Conservation (phyloP, 2,113 vertebrate species). For the Esox niger region DNA sequence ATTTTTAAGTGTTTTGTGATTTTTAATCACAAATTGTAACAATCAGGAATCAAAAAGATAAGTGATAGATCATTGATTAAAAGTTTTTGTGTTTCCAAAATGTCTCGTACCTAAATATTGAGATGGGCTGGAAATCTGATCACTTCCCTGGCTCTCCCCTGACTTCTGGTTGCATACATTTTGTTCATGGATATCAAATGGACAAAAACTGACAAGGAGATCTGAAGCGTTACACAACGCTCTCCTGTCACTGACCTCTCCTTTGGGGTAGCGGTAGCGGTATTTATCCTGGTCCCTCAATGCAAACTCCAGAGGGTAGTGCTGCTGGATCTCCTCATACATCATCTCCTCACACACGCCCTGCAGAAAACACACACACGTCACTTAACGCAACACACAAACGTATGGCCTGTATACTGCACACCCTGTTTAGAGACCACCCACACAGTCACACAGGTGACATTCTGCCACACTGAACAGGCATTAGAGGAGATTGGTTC, state of each 20-base stretch:
- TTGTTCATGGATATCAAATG: too few species aligned
- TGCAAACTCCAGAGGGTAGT: constrained; percentile 91
- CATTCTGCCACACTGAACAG: too few species aligned
- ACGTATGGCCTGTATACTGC: background rate
- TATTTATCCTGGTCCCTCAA: constrained; percentile 98
- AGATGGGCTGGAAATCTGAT: too few species aligned
- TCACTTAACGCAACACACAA: background rate
- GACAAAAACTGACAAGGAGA: too few species aligned
- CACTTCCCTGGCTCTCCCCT: too few species aligned
- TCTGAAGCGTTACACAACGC: background rate
- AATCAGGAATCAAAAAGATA: too few species aligned
- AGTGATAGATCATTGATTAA: too few species aligned
- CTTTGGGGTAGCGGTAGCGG: constrained; percentile 96
- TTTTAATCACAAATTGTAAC: too few species aligned
- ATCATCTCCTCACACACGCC: constrained; percentile 97
- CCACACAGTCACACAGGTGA: background rate
- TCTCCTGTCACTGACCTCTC: constrained; percentile 79
- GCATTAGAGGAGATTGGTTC: constrained; percentile 8
- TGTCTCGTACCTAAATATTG: too few species aligned
- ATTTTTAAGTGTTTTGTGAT: too few species aligned
- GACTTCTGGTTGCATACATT: too few species aligned
- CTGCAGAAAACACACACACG: constrained; percentile 76
- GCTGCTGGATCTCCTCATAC: constrained; percentile 94
- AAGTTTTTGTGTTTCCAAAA: too few species aligned
- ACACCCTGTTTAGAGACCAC: background rate